Evolutionary conservation across 2,113 vertebrate species (phyloP).

Genomic region (Dicerorhinus sumatrensis): DNA sequence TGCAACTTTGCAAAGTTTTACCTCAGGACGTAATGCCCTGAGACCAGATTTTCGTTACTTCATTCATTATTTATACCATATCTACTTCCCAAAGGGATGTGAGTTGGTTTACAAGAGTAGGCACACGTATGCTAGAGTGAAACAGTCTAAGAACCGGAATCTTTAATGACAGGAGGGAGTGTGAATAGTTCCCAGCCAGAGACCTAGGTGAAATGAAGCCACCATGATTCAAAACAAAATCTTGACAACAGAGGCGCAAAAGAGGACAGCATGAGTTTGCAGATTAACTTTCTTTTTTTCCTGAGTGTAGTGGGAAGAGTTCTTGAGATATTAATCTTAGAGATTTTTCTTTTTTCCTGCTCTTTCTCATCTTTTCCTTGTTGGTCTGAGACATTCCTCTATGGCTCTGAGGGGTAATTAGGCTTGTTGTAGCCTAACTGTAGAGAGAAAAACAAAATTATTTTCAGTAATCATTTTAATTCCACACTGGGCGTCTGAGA

Average conservation of each 20-base stretch:
- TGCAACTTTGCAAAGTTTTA: background rate
- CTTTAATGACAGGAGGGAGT: background rate
- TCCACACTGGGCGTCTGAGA: background rate
- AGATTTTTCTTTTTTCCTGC: background rate
- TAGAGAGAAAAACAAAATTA: background rate
- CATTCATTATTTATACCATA: background rate
- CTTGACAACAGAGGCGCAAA: background rate
- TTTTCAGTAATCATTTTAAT: slow-evolving; percentile 8
- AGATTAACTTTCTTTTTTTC: background rate
- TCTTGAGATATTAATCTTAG: background rate
- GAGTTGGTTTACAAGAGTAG: background rate
- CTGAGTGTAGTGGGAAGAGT: background rate
- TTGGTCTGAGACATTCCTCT: background rate
- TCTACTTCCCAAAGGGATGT: background rate
- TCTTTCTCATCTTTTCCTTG: background rate
- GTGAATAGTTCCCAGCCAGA: background rate
- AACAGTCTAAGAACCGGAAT: background rate
- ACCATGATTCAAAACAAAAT: background rate
- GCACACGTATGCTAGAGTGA: background rate
- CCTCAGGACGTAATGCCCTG: background rate
- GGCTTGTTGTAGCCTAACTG: background rate
- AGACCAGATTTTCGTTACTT: background rate
- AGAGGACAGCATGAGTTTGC: background rate
- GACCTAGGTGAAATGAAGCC: background rate
- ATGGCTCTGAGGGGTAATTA: background rate